These are phyloP conservation scores for Mythimna impura DNA, from an alignment of 2,888 invertebrate genomes.

Conservation along the genomic window DNA sequence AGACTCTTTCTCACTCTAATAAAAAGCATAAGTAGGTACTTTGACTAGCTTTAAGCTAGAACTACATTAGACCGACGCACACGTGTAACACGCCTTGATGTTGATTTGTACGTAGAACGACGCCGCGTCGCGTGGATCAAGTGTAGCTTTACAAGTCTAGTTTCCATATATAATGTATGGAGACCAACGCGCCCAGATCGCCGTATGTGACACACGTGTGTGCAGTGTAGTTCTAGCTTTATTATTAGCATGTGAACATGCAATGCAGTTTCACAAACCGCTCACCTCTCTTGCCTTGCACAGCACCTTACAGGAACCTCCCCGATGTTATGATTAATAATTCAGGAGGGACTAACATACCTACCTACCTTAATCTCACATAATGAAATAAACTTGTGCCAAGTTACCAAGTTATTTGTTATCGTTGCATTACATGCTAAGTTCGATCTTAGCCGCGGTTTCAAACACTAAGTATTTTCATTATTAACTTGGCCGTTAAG, in stretches of 20 bases:
- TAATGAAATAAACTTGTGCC: conserved; percentile 60
- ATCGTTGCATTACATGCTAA: conserved; percentile 48
- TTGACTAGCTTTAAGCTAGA: not conserved
- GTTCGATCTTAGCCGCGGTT: conserved; percentile 50
- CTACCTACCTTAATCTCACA: conserved; percentile 57
- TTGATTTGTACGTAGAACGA: too few species aligned
- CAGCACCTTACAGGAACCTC: conserved; percentile 60
- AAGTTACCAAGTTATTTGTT: conserved; percentile 63
- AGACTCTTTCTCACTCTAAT: too few species aligned
- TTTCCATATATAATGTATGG: too few species aligned
- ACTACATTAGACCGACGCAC: too few species aligned
- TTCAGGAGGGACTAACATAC: conserved; percentile 63
- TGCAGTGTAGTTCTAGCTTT: not conserved
- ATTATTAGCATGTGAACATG: not conserved
- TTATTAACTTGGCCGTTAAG: conserved; percentile 52
- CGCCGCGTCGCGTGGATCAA: too few species aligned
- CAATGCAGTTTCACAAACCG: not conserved
- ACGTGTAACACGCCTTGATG: too few species aligned
- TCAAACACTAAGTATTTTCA: conserved; percentile 61
- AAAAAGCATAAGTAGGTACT: not conserved
- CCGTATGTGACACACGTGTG: too few species aligned
- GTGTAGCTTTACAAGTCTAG: too few species aligned
- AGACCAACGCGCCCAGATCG: too few species aligned
- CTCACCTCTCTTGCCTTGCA: conserved; percentile 41
- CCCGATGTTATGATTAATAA: conserved; percentile 76